phyloP scores from a whole-genome alignment of 2,888 invertebrate genomes.

The Oligia latruncula region DNA sequence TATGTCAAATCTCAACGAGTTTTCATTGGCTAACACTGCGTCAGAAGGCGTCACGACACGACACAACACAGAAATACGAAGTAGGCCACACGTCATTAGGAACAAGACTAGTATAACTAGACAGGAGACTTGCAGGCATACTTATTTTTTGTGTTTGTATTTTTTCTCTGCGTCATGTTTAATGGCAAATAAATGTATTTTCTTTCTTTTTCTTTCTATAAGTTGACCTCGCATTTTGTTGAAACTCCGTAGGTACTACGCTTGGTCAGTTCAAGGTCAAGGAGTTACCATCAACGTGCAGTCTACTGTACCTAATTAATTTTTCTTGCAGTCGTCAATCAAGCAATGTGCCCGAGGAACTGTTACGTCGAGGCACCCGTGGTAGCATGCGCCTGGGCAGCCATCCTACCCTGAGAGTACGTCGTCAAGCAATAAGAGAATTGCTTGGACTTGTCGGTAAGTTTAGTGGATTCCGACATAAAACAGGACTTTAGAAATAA shows the following conservation, averaged over 20 bases:
- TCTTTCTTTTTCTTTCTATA: neutral
- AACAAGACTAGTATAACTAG: no score
- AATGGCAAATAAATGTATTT: no score
- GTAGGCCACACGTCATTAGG: no score
- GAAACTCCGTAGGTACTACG: neutral
- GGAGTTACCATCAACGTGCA: neutral
- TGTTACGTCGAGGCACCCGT: conserved; percentile 73
- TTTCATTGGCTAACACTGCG: no score
- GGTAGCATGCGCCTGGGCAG: conserved; percentile 87
- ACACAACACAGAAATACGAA: no score
- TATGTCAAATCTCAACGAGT: no score
- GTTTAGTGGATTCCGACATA: neutral
- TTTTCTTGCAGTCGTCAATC: conserved; percentile 71
- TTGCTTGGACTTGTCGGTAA: conserved; percentile 91
- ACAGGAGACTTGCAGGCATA: no score
- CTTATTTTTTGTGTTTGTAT: no score
- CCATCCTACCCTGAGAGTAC: conserved; percentile 89
- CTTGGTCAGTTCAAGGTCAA: neutral
- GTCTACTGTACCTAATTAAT: neutral
- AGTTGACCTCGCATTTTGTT: neutral
- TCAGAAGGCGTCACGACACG: no score
- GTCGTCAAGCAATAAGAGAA: conserved; percentile 91
- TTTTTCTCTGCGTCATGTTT: no score
- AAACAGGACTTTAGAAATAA: no score
- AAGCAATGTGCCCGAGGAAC: conserved; percentile 68